phyloP scores from a whole-genome alignment of 2,888 invertebrate species.

The Agapostemon virescens region DNA sequence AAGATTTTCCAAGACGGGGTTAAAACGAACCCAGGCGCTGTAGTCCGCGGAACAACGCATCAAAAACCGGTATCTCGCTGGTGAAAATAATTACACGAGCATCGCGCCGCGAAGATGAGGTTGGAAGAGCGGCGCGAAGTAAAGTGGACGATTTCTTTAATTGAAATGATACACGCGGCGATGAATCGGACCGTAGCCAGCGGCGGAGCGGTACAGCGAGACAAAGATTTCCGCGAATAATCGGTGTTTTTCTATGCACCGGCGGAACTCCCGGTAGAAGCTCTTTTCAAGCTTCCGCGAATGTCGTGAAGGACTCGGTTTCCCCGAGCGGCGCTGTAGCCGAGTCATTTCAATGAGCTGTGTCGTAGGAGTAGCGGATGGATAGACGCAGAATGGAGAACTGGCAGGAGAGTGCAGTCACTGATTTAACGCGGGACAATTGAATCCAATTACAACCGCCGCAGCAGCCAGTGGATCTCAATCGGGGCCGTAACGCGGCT shows the following conservation, averaged over 20 bases:
- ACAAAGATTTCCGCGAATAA: conserved; percentile 56
- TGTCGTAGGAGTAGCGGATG: conserved; percentile 74
- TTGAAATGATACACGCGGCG: conserved; percentile 31
- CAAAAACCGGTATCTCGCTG: neutral
- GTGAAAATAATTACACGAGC: neutral
- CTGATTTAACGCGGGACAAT: conserved; percentile 81
- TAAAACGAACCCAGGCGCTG: neutral
- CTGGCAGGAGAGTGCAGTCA: conserved; percentile 75
- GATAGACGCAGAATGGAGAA: conserved; percentile 73
- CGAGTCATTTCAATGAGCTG: conserved; percentile 75
- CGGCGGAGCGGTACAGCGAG: neutral
- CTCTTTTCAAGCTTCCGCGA: conserved; percentile 56
- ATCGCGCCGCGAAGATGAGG: neutral
- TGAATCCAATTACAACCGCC: conserved; percentile 80
- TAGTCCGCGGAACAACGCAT: neutral
- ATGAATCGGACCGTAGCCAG: conserved; percentile 13
- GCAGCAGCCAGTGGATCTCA: conserved; percentile 75
- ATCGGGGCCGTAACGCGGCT: conserved; percentile 56
- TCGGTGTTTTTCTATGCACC: conserved; percentile 50
- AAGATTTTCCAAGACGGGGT: neutral
- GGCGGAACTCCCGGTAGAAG: conserved; percentile 46
- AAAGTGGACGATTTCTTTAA: conserved; percentile 33
- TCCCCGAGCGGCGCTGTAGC: conserved; percentile 63
- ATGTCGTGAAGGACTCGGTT: conserved; percentile 65
- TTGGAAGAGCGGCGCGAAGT: neutral